Evolutionary conservation across 2,888 invertebrate genomes (phyloP).

Genomic region (Achlya flavicornis): DNA sequence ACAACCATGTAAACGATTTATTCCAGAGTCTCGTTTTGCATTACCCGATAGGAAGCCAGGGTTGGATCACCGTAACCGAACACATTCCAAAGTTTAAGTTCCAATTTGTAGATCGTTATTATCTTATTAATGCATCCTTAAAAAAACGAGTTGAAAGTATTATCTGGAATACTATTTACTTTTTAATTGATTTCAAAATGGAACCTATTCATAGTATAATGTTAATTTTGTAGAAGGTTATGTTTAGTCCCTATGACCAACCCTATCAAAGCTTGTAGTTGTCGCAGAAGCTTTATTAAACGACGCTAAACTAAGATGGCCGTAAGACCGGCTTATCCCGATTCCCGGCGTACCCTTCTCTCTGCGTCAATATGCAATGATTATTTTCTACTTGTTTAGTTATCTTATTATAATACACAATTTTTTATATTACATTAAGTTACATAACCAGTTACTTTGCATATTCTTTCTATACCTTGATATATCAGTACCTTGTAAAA

Average conservation of each 20-base stretch:
- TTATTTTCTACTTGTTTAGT: conserved; percentile 51
- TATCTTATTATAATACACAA: conserved; percentile 30
- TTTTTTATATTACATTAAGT: conserved; percentile 6
- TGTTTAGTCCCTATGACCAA: conserved; percentile 37
- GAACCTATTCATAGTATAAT: background rate
- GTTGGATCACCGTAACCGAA: conserved; percentile 49
- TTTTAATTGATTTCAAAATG: background rate
- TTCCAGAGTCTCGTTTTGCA: conserved; percentile 81
- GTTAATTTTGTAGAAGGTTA: background rate
- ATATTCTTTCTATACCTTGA: conserved; percentile 12
- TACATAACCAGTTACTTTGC: conserved; percentile 7
- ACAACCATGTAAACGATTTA: conserved; percentile 84
- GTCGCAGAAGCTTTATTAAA: conserved; percentile 80
- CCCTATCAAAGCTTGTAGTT: conserved; percentile 70
- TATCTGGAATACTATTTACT: background rate
- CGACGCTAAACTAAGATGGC: conserved; percentile 75
- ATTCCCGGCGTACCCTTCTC: conserved; percentile 70
- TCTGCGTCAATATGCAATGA: conserved; percentile 69
- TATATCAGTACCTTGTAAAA: background rate
- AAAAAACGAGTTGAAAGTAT: background rate
- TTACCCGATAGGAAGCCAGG: conserved; percentile 79
- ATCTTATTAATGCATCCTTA: background rate
- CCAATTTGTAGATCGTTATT: background rate
- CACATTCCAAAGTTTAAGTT: background rate
- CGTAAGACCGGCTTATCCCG: conserved; percentile 81